Conservation (phyloP, 2,888 invertebrate species). For the Microchrysa polita region DNA sequence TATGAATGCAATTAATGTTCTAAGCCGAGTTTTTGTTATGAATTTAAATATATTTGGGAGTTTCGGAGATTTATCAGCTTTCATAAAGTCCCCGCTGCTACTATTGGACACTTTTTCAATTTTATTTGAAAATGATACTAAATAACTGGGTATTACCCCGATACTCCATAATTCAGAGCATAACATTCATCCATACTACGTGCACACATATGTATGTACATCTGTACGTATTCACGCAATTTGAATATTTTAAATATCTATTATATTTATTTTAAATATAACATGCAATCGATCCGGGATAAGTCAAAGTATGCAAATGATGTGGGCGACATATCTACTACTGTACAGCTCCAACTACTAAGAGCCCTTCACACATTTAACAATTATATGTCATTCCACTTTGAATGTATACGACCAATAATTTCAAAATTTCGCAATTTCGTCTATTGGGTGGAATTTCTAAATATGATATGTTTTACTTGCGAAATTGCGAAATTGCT, state of each 20-base stretch:
- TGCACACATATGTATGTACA: too few relatives aligned
- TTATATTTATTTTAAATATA: not conserved
- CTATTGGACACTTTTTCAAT: too few relatives aligned
- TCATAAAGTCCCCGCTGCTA: too few relatives aligned
- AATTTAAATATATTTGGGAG: too few relatives aligned
- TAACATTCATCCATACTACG: too few relatives aligned
- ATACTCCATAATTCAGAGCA: too few relatives aligned
- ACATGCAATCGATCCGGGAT: not conserved
- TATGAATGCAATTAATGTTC: too few relatives aligned
- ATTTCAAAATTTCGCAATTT: constrained; percentile 32
- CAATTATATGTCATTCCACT: not conserved
- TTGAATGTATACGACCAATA: constrained; percentile 12
- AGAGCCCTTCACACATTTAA: constrained; percentile 3
- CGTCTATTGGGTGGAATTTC: constrained; percentile 7
- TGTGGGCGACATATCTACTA: not conserved
- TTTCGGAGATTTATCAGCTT: too few relatives aligned
- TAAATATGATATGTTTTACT: constrained; percentile 2
- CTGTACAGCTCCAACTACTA: not conserved
- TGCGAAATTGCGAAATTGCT: constrained; percentile 5
- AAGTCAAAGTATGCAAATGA: not conserved
- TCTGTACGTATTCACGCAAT: not conserved
- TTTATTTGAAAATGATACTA: too few relatives aligned
- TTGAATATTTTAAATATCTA: not conserved
- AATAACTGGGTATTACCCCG: too few relatives aligned
- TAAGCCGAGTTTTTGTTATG: too few relatives aligned